phyloP scores from a whole-genome alignment of 2,113 vertebrate genomes.

The Cavia aperea region DNA sequence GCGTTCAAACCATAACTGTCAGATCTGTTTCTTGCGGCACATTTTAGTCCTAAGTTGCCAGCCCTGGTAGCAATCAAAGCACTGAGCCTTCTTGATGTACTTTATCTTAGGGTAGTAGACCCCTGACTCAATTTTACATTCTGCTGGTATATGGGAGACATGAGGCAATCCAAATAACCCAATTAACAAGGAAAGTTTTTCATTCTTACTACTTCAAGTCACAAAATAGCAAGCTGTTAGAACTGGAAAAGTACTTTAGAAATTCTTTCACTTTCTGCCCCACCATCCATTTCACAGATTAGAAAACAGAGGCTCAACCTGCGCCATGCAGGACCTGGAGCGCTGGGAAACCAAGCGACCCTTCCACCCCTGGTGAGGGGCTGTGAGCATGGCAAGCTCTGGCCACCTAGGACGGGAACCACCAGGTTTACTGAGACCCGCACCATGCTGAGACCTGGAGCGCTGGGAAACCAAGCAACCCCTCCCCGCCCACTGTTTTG shows the following conservation, averaged over 20 bases:
- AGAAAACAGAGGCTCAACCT: background rate
- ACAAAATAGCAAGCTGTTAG: constrained; percentile 11
- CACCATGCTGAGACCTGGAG: too few species aligned
- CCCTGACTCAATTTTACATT: constrained; percentile 11
- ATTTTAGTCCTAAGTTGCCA: background rate
- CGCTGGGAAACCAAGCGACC: too few species aligned
- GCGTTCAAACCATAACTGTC: background rate
- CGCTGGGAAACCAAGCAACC: too few species aligned
- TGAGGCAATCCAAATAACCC: constrained; percentile 3
- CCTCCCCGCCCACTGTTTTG: too few species aligned
- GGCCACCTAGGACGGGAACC: too few species aligned
- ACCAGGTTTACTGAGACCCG: too few species aligned
- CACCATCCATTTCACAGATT: background rate
- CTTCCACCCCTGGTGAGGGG: too few species aligned
- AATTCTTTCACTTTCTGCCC: background rate
- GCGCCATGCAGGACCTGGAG: too few species aligned
- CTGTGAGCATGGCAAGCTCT: too few species aligned
- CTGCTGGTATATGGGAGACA: background rate
- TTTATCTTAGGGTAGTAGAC: background rate
- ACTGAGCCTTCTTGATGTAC: background rate
- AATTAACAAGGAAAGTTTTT: background rate
- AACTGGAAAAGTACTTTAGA: background rate
- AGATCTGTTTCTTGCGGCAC: background rate
- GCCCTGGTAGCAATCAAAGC: background rate
- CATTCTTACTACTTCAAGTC: background rate